Evolutionary conservation across 2,888 invertebrate genomes (phyloP), one percentile per base, ranked within the genome.

Genomic region (Diarsia brunnea): DNA sequence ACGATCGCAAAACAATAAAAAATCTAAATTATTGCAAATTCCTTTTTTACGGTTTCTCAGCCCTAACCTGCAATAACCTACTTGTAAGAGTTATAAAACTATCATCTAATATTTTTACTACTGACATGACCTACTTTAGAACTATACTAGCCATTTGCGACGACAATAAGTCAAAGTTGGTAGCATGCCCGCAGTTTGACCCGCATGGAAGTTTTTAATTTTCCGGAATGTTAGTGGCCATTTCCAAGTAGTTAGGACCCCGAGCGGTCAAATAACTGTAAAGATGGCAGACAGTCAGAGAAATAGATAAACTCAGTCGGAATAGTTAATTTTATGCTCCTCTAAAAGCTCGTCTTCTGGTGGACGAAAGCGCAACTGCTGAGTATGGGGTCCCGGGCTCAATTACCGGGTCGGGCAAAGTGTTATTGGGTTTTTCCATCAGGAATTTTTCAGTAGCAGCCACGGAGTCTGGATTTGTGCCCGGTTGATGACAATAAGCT

Each of bases 71-170:
- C 61, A 43, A 19, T 78, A 64, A 74, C 74, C 66, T 85, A 85
- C 64, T 78, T 85, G 38, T 69, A 27, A 63, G 51, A 65, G 61
- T 73, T 53, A 61, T 75, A 71, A 70, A 85, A 82, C 72, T 61
- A 72, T 72, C 24, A 70, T 70, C 69, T 65, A 51, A 74, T 78
- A 73, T 64, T 84, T 80, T 81, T 75, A 86, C 68, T 69, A 82
- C 63, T 73, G 67, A 55, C 65, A 38, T 78, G 67, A 72, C 78
- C 86, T 69, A 68, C 45, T 73, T 79, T 21, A 21, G 27, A 45
- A 31, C 66, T 43, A 43, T 45, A 49, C 55, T 58, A 58, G 49
- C 43, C 51, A 82, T 49, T 84, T 73, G 58, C 14, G 43, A 27
- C 81, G 43, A 73, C 73, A 73, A 53, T 80, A 65, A 64, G 60